Evolutionary conservation across 2,888 invertebrate species (phyloP).

Genomic region (Temnothorax rugatulus): DNA sequence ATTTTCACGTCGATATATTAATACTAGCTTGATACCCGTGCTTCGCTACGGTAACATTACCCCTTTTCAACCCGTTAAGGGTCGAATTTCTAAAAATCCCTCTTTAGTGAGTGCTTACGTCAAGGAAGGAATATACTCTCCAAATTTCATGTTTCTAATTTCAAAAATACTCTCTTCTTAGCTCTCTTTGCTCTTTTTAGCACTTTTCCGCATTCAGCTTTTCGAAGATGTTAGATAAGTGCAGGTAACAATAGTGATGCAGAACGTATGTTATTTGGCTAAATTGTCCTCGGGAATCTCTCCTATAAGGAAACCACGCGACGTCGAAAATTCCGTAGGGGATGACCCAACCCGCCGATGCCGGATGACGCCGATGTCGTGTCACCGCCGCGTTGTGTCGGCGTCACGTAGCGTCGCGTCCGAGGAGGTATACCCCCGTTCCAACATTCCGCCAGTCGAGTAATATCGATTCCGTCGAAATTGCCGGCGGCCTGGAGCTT

Average conservation of each 20-base stretch:
- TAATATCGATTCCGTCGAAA: constrained; percentile 58
- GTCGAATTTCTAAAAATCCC: too few relatives aligned
- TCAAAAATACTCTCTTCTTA: neutral
- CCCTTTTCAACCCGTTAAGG: too few relatives aligned
- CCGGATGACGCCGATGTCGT: constrained; percentile 45
- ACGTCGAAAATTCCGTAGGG: constrained; percentile 32
- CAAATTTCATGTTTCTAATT: too few relatives aligned
- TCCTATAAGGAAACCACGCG: neutral
- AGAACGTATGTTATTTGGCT: constrained; percentile 2
- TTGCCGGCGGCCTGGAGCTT: constrained; percentile 51
- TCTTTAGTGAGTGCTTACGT: too few relatives aligned
- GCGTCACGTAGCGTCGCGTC: constrained; percentile 37
- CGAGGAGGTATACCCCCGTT: constrained; percentile 27
- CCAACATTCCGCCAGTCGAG: constrained; percentile 57
- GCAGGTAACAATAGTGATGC: neutral
- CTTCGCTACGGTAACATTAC: too few relatives aligned
- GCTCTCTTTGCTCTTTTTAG: too few relatives aligned
- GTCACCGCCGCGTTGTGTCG: constrained; percentile 39
- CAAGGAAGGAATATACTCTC: too few relatives aligned
- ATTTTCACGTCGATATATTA: neutral
- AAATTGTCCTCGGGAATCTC: constrained; percentile 22
- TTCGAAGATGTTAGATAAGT: neutral
- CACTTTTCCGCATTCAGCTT: neutral
- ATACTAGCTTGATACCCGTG: too few relatives aligned
- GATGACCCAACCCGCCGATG: constrained; percentile 27